These are phyloP conservation scores for Ceyx margarethae DNA, from an alignment of 2,113 vertebrate genomes.

Conservation along the genomic window DNA sequence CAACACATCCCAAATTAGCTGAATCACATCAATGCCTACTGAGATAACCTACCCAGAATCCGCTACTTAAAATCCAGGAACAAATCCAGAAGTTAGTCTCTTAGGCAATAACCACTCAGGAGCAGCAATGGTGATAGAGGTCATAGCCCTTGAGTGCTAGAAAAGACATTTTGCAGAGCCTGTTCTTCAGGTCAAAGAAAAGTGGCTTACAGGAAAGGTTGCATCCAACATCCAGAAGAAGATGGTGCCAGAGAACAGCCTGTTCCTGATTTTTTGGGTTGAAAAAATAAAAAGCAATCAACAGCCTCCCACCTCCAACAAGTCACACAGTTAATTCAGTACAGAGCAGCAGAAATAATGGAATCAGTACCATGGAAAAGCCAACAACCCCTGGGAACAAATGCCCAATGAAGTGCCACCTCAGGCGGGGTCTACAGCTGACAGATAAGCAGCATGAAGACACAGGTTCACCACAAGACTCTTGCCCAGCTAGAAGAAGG, in stretches of 20 bases:
- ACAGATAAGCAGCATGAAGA: neutral
- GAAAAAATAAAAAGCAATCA: neutral
- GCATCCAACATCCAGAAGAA: neutral
- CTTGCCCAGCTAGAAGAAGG: neutral
- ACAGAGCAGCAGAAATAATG: neutral
- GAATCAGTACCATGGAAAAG: neutral
- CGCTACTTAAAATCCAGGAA: neutral
- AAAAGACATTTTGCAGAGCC: neutral
- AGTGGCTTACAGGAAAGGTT: neutral
- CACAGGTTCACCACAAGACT: neutral
- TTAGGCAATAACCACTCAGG: neutral
- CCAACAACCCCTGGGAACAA: neutral
- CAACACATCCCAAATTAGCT: slow-evolving; percentile 2
- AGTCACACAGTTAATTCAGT: neutral
- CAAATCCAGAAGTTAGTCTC: neutral
- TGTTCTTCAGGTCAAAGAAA: neutral
- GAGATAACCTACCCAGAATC: neutral
- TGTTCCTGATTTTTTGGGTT: neutral
- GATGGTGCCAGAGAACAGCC: neutral
- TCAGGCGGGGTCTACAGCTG: neutral
- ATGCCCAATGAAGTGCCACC: neutral
- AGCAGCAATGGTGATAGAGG: neutral
- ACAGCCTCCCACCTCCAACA: neutral
- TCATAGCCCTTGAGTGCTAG: neutral
- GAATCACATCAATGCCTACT: neutral